These are phyloP conservation scores for Bombus superbus DNA, from an alignment of 1,140 invertebrate genomes.

Conservation along the genomic window DNA sequence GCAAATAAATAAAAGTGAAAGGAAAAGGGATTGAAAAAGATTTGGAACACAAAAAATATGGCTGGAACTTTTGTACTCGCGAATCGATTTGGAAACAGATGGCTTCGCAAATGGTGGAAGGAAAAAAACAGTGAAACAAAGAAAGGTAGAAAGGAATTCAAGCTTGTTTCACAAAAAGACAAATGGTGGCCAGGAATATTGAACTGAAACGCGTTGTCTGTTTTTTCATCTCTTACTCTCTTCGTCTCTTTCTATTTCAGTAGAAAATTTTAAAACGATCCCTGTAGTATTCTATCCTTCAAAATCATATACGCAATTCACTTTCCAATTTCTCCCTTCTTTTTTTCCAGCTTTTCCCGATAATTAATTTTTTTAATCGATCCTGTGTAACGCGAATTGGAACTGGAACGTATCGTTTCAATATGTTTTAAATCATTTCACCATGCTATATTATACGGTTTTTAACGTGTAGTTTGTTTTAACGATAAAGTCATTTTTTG, in stretches of 20 bases:
- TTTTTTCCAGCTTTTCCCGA: neutral
- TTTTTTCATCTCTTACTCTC: neutral
- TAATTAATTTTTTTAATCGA: neutral
- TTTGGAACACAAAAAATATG: neutral
- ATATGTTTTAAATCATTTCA: neutral
- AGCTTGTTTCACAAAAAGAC: slow-evolving; percentile 8
- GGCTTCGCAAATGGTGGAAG: neutral
- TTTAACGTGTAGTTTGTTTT: too few relatives aligned
- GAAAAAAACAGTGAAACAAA: neutral
- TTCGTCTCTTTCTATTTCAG: neutral
- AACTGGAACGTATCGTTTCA: neutral
- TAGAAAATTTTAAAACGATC: neutral
- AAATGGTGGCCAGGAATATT: neutral
- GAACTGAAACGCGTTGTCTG: slow-evolving; percentile 1
- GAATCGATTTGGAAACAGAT: neutral
- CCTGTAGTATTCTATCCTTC: neutral
- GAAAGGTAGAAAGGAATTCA: neutral
- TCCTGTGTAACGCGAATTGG: neutral
- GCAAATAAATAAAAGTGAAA: neutral
- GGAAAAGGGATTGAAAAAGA: neutral
- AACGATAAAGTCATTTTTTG: neutral
- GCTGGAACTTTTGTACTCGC: neutral
- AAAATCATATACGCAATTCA: neutral
- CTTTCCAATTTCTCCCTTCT: neutral
- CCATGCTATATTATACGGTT: neutral